Evolutionary conservation across 2,888 invertebrate genomes (phyloP), one percentile per base, ranked within the genome.

Genomic region (Pristionchus japonicus): DNA sequence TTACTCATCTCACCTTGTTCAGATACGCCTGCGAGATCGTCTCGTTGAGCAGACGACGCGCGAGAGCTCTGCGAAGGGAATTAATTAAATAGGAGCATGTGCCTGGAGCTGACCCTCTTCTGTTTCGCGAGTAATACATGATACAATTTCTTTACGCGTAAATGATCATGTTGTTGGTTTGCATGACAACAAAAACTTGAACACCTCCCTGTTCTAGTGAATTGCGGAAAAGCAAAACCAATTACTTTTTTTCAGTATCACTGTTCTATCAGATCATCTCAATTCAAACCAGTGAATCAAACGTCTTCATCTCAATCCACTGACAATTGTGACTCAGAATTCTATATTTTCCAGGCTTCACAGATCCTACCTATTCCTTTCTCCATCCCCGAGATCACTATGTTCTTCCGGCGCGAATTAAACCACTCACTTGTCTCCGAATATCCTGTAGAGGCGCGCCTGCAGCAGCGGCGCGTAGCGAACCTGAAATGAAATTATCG

Each of bases 401-500:
- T n/a, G n/a, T n/a, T n/a, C n/a, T n/a, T n/a, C n/a, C n/a, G n/a
- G n/a, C n/a, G n/a, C n/a, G n/a, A n/a, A n/a, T n/a, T n/a, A n/a
- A n/a, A n/a, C n/a, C n/a, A 37, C 82, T 34, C 52, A 83, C 82
- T 83, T 83, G 52, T 83, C 82, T 52, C 82, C 82, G 37, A 83
- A 83, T 23, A 83, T 52, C 3, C 82, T 31, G 52, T 83, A 83
- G 52, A 83, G 49, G 15, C 82, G 37, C 52, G 82, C 82, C 82
- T 49, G 49, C 43, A 83, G 34, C 23, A 83, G 82, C 0, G 82
- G 82, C 34, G 82, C 82, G 82, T 83, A 83, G 27, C 82, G 82
- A 11, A 83, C 82, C 82, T 83, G 82, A 1, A 31, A 83, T 47
- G n/a, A 34, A 37, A 4, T 40, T 27, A 70, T 27, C n/a, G 17